Base-by-base conservation (phyloP, 2,888 invertebrate genomes). In the Parnassius glacialis region DNA sequence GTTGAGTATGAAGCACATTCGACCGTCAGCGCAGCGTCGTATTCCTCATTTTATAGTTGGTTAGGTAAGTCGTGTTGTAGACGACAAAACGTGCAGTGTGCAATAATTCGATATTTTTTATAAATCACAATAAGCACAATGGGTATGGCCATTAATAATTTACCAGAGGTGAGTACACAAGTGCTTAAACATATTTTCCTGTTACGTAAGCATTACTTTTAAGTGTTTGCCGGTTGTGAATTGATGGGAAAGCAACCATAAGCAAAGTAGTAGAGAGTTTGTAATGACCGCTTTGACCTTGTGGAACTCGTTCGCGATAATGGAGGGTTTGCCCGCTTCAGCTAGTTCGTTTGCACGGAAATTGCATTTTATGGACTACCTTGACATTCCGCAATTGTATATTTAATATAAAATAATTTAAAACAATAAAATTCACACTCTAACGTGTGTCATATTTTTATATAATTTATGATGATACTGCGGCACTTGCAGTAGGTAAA, bases 201-300 rank as follows among this genome's bases (percentile, higher is more conserved):
- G 60, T 61, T 69, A 69, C 64, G 68, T 67, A 68, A 70, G 63
- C 13, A 11, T 69, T 65, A 59, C 61, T 62, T 65, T 70, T 69
- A 69, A 70, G 70, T 70, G 65, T 71, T 72, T 72, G 78, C 83
- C 83, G 83, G 83, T 79, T 78, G 75, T 75, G 74, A 76, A 83
- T 87, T 70, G 34, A 72, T 74, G 88, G 87, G 90, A 90, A 90
- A 91, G 89, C 87, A 86, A 87, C 83, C 83, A 68, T 65, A 68
- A 66, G 65, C 68, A 66, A 70, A 68, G 65, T 69, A 67, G 71
- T 81, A 80, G 81, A 84, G 87, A 59, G 59, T 63, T 89, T 84
- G 86, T 87, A 90, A 89, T 91, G 90, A 90, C 91, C 91, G 90
- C 84, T 90, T 90, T 90, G 90, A 90, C 91, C 90, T 91, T 91